Base-by-base conservation (phyloP, 2,797 vertebrate species). In the Syndactyla subalaris region DNA sequence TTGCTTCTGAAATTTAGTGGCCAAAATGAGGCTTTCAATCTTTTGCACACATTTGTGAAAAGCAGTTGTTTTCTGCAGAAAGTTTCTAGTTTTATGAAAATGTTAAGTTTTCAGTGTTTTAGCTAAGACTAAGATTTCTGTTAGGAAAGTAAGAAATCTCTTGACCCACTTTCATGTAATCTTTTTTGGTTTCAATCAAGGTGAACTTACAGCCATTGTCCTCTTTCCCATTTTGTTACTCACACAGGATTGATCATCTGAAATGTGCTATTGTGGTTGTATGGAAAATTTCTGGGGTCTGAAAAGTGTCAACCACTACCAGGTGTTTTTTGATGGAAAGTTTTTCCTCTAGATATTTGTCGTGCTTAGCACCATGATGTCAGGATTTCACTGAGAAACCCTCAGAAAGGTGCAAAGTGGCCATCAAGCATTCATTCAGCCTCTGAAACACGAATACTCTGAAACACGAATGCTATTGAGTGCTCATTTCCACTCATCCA, bases 361-460 rank as follows among this genome's bases (percentile, higher is more conserved):
- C 0, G 1, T 82, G 74, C 61, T 73, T 55, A 45, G 51, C 63
- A 27, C 32, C 0, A 0, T 6, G 63, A 63, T 51, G n/a, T 32
- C 55, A 80, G 36, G 36, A 54, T 78, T 85, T 86, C 52, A 45
- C 1, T 34, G 39, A 74, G 65, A 52, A 84, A 18, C 15, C 39
- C 27, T 39, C 70, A 67, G 62, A 67, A 89, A 94, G n/a, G 62
- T 45, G 20, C 45, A 90, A 55, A 39, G 24, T 68, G 51, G 54
- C 58, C 39, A 30, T 24, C 16, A 39, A 54, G 51, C 54, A n/a
- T 45, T 52, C 15, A 8, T 85, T 75, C 66, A 85, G 26, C 29
- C 54, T 85, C 38, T n/a, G n/a, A n/a, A n/a, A n/a, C n/a, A n/a
- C n/a, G 43, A 39, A 14, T 6, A 18, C 51, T 59, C 52, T 27